phyloP scores from a whole-genome alignment of 2,888 invertebrate genomes.

The Torymus texanus region DNA sequence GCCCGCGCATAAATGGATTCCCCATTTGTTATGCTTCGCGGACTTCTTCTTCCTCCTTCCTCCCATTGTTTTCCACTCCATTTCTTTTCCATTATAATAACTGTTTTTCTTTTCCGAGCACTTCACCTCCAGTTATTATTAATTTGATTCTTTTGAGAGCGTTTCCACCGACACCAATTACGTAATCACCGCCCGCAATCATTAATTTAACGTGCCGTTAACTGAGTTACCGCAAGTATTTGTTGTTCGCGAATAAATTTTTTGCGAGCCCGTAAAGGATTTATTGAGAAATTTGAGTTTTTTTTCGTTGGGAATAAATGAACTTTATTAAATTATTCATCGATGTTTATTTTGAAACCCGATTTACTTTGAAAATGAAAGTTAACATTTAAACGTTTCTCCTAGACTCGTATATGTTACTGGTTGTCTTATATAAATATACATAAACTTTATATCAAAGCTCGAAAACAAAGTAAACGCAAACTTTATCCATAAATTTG shows the following conservation, averaged over 20 bases:
- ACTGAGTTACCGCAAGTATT: background rate
- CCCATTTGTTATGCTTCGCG: conserved; percentile 36
- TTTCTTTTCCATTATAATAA: conserved; percentile 36
- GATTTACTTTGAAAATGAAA: too few species aligned
- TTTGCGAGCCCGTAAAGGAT: too few species aligned
- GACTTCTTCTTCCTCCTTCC: conserved; percentile 39
- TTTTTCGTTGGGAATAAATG: too few species aligned
- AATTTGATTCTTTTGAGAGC: background rate
- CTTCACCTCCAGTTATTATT: conserved; percentile 10
- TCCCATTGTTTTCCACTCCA: conserved; percentile 36
- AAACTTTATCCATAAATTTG: background rate
- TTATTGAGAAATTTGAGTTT: too few species aligned
- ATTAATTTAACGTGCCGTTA: conserved; percentile 1
- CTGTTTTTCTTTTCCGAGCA: conserved; percentile 1
- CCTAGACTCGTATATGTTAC: too few species aligned
- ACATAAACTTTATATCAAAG: too few species aligned
- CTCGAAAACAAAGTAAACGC: too few species aligned
- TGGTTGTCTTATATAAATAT: too few species aligned
- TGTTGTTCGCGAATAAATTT: too few species aligned
- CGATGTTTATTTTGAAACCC: too few species aligned
- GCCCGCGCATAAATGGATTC: conserved; percentile 40
- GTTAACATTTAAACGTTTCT: too few species aligned
- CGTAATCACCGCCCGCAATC: background rate
- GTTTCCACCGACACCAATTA: background rate
- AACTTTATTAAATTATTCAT: too few species aligned